Base-by-base conservation (phyloP, 2,888 invertebrate species). In the Xylota segnis region DNA sequence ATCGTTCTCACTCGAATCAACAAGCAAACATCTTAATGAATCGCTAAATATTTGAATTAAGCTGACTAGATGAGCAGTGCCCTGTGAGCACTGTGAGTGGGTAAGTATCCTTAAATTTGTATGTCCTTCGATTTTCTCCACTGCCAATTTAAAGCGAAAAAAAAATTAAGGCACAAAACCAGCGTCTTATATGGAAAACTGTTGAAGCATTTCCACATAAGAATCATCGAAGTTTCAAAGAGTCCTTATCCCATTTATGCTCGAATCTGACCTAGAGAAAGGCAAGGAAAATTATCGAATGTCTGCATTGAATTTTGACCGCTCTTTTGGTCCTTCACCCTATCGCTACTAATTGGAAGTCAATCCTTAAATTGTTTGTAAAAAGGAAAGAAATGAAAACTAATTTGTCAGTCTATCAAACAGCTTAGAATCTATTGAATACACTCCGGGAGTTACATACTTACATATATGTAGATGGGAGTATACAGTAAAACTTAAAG, bases 11-110 rank as follows among this genome's bases (percentile, higher is more conserved):
- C 29, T 29, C 5, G 29, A 29, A 5, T 29, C 29, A 29, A 29
- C 5, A 5, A 29, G 58, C 18, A 74, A 74, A 56, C 45, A 65
- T 23, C 56, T 29, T 65, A 75, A 75, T 75, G 47, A 56, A 34
- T 56, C 1, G 12, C 47, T 50, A 18, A 76, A 66, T 45, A 75
- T 66, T 76, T 65, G 56, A 34, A 50, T 29, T 66, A 10, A 29
- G 45, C 75, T 76, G 37, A 65, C 66, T 76, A 76, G 34, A 58
- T 32, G 45, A 56, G 27, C 43, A 45, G n/a, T n/a, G n/a, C n/a
- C n/a, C 45, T 32, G 23, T 29, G 29, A 29, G n/a, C n/a, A n/a
- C 29, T 29, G 29, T 29, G 29, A 5, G 3, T 29, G 29, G 5
- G 5, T 29, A 29, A 4, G 5, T 29, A 29, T 5, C 4, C 29